Evolutionary conservation across 2,113 vertebrate genomes (phyloP).

Genomic region (Isurus oxyrinchus): DNA sequence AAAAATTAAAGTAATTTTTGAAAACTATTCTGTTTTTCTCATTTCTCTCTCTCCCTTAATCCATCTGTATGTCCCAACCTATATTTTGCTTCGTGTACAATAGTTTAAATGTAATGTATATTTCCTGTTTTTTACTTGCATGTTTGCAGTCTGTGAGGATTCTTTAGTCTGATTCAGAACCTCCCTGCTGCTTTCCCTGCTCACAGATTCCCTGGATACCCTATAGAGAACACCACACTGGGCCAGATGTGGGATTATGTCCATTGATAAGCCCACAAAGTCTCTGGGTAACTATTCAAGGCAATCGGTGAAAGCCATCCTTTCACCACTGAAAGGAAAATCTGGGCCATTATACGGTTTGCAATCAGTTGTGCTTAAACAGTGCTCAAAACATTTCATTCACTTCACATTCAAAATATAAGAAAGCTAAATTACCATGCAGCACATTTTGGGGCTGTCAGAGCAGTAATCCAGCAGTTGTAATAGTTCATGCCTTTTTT

Average conservation of each 20-base stretch:
- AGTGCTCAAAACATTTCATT: not conserved
- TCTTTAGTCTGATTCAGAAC: not conserved
- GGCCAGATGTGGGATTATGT: too few species aligned
- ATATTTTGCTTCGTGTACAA: not conserved
- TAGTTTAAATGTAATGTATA: not conserved
- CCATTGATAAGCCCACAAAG: too few species aligned
- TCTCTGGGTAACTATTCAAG: too few species aligned
- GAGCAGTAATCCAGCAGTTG: not conserved
- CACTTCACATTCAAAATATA: not conserved
- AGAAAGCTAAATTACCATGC: not conserved
- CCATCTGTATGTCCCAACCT: too few species aligned
- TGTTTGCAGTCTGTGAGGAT: not conserved
- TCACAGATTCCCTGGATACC: too few species aligned
- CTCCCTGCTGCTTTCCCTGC: too few species aligned
- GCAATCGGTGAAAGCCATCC: too few species aligned
- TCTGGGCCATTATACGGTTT: not conserved
- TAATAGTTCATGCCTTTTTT: not conserved
- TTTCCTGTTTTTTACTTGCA: not conserved
- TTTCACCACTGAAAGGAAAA: not conserved
- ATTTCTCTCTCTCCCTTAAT: too few species aligned
- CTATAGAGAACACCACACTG: too few species aligned
- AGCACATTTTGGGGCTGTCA: not conserved
- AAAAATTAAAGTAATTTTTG: too few species aligned
- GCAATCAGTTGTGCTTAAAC: not conserved
- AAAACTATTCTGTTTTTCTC: too few species aligned